Evolutionary conservation across 2,113 vertebrate species (phyloP).

Genomic region (Arvicanthis niloticus): DNA sequence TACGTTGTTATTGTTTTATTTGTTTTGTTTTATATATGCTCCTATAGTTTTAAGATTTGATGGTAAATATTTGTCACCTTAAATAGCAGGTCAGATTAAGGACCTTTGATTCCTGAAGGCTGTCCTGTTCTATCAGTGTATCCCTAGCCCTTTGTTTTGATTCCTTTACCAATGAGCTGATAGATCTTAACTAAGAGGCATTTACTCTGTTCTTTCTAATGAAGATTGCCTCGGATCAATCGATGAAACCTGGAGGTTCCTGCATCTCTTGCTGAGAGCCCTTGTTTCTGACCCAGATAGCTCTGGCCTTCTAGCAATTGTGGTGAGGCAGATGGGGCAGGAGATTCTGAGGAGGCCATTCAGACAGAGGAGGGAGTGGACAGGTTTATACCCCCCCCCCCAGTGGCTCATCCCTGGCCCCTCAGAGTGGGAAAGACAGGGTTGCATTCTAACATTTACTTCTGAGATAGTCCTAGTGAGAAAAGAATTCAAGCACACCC

Average conservation of each 20-base stretch:
- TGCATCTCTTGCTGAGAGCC: not conserved
- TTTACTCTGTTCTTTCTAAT: not conserved
- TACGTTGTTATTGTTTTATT: not conserved
- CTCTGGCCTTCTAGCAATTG: not conserved
- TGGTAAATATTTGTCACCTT: not conserved
- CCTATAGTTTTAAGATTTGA: not conserved
- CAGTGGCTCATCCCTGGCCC: not conserved
- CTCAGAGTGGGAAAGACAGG: not conserved
- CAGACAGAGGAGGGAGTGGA: not conserved
- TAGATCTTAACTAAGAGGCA: not conserved
- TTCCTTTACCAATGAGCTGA: not conserved
- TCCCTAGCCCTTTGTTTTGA: not conserved
- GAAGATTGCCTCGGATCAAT: not conserved
- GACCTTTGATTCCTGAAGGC: not conserved
- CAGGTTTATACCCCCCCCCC: not conserved
- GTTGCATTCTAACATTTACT: not conserved
- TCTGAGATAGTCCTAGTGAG: not conserved
- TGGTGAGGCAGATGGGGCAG: no score
- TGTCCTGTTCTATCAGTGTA: not conserved
- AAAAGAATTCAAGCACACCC: not conserved
- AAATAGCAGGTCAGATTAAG: not conserved
- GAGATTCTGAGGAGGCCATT: not conserved
- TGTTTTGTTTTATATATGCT: not conserved
- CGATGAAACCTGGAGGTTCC: not conserved
- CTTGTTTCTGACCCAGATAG: not conserved